phyloP scores from a whole-genome alignment of 2,888 invertebrate species.

The Diaprepes abbreviatus region DNA sequence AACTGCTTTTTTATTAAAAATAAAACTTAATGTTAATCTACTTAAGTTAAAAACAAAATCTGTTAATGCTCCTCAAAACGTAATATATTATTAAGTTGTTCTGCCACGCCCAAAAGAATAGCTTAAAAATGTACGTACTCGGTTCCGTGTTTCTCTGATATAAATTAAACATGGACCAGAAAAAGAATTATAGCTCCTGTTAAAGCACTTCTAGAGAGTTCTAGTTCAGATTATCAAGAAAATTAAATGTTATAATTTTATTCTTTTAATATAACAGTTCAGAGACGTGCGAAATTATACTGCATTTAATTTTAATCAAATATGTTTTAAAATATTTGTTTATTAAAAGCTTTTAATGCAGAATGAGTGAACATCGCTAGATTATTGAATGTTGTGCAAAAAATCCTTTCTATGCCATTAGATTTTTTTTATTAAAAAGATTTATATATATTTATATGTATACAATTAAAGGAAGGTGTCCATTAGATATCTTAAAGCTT shows the following conservation, averaged over 20 bases:
- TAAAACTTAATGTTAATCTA: constrained; percentile 20
- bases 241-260: not conserved
- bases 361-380: not conserved
- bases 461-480: too few relatives aligned
- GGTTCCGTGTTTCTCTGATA: constrained; percentile 5
- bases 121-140: constrained; percentile 6
- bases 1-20: constrained; percentile 10
- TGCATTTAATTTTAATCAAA: not conserved
- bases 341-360: not conserved
- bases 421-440: too few relatives aligned
- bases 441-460: too few relatives aligned
- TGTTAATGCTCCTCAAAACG: constrained; percentile 16
- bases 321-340: not conserved
- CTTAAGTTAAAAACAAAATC: constrained; percentile 26
- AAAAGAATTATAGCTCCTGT: constrained; percentile 3
- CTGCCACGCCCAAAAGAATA: constrained; percentile 26
- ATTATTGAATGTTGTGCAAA: too few relatives aligned
- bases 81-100: constrained; percentile 18
- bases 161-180: constrained; percentile 8
- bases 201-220: not conserved
- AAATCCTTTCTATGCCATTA: too few relatives aligned
- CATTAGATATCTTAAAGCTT: too few relatives aligned
- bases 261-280: not conserved
- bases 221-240: not conserved
- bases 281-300: not conserved